Evolutionary conservation across 2,113 vertebrate genomes (phyloP).

Genomic region (Ptychochromis oligacanthus): DNA sequence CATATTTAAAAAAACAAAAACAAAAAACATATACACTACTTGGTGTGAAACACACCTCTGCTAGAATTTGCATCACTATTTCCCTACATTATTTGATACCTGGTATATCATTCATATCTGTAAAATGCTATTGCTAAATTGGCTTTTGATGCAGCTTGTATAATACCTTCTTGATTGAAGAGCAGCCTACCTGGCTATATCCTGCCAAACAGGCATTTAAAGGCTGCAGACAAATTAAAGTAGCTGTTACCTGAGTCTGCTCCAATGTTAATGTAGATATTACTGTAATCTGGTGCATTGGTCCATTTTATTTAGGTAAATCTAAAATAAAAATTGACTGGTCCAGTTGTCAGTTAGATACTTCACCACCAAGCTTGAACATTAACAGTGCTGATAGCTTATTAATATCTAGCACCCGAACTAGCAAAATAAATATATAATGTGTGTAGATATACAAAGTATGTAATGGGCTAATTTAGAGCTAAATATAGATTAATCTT

Average conservation of each 20-base stretch:
- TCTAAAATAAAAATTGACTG: no score
- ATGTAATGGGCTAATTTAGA: neutral
- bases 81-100: neutral
- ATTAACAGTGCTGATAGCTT: neutral
- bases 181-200: neutral
- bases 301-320: no score
- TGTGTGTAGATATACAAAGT: neutral
- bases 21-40: neutral
- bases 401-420: neutral
- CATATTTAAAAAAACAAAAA: accelerated
- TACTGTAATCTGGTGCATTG: no score
- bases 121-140: neutral
- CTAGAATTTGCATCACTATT: neutral
- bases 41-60: neutral
- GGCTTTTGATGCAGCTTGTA: no score
- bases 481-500: neutral
- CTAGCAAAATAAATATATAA: no score
- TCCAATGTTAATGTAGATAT: no score
- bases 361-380: no score
- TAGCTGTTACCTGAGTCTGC: neutral
- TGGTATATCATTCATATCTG: neutral
- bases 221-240: neutral
- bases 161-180: neutral
- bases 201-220: neutral
- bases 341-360: no score